Base-by-base conservation (phyloP, 2,888 invertebrate genomes). In the Odontothrips loti region DNA sequence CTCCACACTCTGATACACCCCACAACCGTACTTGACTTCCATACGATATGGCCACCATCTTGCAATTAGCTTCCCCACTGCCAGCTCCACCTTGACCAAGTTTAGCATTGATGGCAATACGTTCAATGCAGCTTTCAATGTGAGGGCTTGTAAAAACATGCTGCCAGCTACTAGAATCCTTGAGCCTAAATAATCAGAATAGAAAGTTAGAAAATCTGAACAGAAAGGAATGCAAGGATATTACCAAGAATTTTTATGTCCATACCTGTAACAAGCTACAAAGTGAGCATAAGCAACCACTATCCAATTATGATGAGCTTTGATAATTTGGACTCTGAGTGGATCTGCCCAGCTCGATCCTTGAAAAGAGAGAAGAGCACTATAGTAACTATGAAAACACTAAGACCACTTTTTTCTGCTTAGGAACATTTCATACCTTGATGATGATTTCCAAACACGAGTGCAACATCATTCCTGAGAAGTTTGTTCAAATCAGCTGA, bases 251-350 rank as follows among this genome's bases (percentile, higher is more conserved):
- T 47, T 8, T 1, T 10, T 27, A 8, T 51, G 81, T 80, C 83
- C 86, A 86, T 88, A 95, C 95, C 94, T 92, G 87, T 97, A 99
- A 86, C 98, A 97, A 82, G 96, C 95, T 34, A 98, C 95, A 88
- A 96, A 97, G 88, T 98, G 96, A 82, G 96, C 94, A 87, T 98
- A 98, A 0, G 97, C 98, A 34, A 97, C 97, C 34, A 96, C 96
- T 83, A 99, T 95, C 96, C 98, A 98, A 87, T 98, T 98, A 87
- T 98, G 97, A 88, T 99, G 98, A 6, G 98, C 98, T 87, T 96
- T 95, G 84, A 98, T 95, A 80, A 96, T 95, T 89, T 96, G 95
- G 68, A 97, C 97, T 85, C 96, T 90, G 86, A 96, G 87, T 79
- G 95, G 96, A 87, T 96, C 96, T 10, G 93, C 91, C 94, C 95